Percentiles rank a stretch among this genome's conserved stretches.
Conservation (phyloP, 2,797 vertebrate genomes). For the Ciconia nigra region DNA sequence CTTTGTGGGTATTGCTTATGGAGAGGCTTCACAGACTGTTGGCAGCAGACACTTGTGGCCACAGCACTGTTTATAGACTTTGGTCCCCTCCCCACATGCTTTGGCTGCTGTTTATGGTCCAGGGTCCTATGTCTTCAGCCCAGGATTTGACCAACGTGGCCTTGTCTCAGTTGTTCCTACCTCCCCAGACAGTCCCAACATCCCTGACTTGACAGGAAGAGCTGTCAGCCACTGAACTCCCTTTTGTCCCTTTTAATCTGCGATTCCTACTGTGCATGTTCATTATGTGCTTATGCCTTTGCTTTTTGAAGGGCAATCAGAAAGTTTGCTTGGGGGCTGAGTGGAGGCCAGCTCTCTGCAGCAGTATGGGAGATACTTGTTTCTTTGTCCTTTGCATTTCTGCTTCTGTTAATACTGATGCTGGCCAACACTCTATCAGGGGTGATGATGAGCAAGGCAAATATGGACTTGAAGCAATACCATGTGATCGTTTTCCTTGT, state of each 20-base stretch:
- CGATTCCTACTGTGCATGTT: background rate
- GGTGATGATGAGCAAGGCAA: background rate
- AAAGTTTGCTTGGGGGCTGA: background rate
- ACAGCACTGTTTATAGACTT: background rate
- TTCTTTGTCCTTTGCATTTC: background rate
- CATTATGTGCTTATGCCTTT: background rate
- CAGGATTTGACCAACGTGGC: background rate
- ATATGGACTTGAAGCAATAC: background rate
- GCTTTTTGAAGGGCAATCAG: background rate
- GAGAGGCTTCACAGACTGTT: background rate
- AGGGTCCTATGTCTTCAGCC: background rate
- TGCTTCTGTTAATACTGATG: background rate
- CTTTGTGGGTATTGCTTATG: background rate
- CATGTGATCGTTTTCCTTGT: background rate
- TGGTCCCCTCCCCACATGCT: background rate
- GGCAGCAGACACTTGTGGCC: background rate
- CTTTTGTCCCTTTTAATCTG: background rate
- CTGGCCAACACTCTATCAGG: background rate
- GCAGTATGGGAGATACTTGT: accelerated
- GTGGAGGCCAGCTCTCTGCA: background rate
- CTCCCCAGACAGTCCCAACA: background rate
- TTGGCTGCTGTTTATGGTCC: background rate
- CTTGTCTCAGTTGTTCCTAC: background rate
- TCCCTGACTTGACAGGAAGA: background rate
- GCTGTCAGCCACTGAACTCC: background rate